Evolutionary conservation across 2,113 vertebrate species (phyloP).

Genomic region (Mustela nigripes): DNA sequence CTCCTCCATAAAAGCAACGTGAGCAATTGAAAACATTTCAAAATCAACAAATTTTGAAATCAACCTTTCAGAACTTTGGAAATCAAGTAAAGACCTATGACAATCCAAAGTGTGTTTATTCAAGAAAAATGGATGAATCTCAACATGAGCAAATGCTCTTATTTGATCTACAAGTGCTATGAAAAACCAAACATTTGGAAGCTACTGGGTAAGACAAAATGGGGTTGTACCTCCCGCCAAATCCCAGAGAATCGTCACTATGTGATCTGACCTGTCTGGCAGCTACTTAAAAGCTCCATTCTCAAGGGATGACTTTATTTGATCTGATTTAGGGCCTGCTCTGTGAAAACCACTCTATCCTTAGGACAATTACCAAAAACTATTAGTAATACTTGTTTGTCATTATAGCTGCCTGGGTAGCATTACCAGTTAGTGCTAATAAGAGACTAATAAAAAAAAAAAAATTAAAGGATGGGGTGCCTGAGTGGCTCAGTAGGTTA

Average conservation of each 20-base stretch:
- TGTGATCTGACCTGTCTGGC: background rate
- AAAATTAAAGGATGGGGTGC: background rate
- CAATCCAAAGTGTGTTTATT: background rate
- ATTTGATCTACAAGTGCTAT: background rate
- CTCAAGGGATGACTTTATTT: background rate
- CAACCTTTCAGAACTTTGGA: background rate
- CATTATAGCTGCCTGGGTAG: background rate
- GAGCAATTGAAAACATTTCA: background rate
- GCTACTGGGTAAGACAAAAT: background rate
- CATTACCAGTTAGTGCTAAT: background rate
- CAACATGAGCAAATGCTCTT: too few relatives aligned
- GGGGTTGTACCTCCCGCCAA: background rate
- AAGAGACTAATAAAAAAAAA: background rate
- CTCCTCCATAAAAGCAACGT: background rate
- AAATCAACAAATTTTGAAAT: background rate
- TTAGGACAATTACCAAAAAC: background rate
- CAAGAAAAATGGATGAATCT: background rate
- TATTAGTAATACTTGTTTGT: background rate
- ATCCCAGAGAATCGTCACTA: background rate
- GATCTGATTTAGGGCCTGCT: background rate
- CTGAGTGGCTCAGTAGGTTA: background rate
- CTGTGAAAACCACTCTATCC: background rate
- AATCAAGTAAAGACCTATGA: background rate
- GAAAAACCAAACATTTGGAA: background rate
- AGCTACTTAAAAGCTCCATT: background rate